Evolutionary conservation across 2,113 vertebrate genomes (phyloP), one percentile per base, ranked within the genome.

Genomic region (Phasianus colchicus): DNA sequence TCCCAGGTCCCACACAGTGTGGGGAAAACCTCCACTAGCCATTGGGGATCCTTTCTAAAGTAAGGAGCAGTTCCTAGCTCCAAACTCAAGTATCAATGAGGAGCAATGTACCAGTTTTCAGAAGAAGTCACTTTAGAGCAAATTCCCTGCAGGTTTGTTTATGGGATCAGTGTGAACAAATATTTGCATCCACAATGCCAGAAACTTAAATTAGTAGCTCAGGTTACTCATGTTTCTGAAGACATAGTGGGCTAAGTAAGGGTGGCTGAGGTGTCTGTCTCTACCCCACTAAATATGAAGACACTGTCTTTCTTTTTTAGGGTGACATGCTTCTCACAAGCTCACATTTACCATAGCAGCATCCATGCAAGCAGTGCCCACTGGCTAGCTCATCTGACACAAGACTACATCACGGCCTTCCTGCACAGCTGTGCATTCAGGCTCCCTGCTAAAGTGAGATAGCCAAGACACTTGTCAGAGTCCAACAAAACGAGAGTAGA

Each of bases 121-220:
- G 43, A 57, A 71, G 29, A 16, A 58, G 42, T 58, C 70, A 54
- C 77, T 93, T 57, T 1, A 5, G 47, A 88, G 36, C 45, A 69
- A 40, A 69, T 3, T 42, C 36, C 57, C 50, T 67, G 36, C 61
- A 45, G 34, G 43, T 42, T 17, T 55, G 55, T 10, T 40, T 55
- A 75, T 1, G 2, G 48, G 19, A 66, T 36, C 57, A 67, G 36
- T 29, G 17, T 48, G 20, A 66, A 42, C 45, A 77, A 50, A 83
- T 48, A 42, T 0, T 27, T 55, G 58, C 32, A 77, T 19, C 25
- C 40, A 38, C 25, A 5, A 0, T 1, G 1, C 10, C 34, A 7
- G 3, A 40, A 25, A 34, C 58, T 45, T 7, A 22, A 0, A 6
- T 40, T 7, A 79, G 45, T 43, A 69, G 67, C 42, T 58, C 36